A percentile compares a stretch with the other conserved stretches of the same genome.
Conservation (phyloP, 53 echinoderm and acorn worm genomes). For the Stichopus horrens region DNA sequence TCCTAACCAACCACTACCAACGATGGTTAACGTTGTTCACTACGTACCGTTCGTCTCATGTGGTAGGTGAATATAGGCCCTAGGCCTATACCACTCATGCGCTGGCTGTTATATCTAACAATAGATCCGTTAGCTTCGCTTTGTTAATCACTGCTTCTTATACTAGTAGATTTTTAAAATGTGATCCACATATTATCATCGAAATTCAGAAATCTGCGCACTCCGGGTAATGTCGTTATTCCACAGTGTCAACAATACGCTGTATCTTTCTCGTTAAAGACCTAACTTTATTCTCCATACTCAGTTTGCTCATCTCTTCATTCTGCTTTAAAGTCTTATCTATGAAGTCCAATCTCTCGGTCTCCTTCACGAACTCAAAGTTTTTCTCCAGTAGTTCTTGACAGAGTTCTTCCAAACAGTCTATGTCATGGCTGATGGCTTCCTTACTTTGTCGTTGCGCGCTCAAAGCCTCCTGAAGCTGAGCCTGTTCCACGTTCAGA, state of each 20-base stretch:
- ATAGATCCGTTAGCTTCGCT: too few species aligned
- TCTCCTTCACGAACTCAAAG: conserved; percentile 28
- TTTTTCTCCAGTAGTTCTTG: conserved; percentile 41
- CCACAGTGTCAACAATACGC: background rate
- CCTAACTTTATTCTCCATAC: conserved; percentile 18
- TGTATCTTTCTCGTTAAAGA: conserved; percentile 35
- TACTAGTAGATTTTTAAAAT: too few species aligned
- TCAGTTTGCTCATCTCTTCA: conserved; percentile 32
- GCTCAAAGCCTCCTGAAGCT: conserved; percentile 26
- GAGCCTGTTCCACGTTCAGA: conserved; percentile 19
- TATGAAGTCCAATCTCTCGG: conserved; percentile 26
- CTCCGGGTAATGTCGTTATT: background rate
- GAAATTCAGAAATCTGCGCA: background rate
- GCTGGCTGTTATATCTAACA: too few species aligned
- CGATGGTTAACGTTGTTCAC: too few species aligned
- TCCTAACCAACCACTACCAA: too few species aligned
- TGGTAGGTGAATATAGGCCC: too few species aligned
- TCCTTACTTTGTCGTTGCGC: conserved; percentile 25
- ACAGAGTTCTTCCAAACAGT: conserved; percentile 37
- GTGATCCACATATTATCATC: too few species aligned
- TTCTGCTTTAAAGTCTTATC: conserved; percentile 35
- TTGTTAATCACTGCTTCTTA: too few species aligned
- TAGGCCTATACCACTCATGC: too few species aligned
- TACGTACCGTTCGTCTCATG: too few species aligned
- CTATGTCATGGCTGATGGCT: conserved; percentile 25